Conservation (phyloP, 2,888 invertebrate genomes). For the Agriopis aurantiaria region DNA sequence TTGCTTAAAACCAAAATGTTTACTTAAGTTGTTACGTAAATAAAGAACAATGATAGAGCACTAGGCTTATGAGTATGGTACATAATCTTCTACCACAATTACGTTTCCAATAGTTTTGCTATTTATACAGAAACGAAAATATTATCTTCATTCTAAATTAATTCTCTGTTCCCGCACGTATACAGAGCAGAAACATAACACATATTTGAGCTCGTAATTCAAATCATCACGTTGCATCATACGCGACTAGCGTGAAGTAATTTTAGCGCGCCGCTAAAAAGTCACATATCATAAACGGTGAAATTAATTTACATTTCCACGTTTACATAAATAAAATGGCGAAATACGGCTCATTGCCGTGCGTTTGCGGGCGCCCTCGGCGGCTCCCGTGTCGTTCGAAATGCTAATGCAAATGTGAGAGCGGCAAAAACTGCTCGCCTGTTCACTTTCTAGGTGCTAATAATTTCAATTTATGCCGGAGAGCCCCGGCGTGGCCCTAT, state of each 20-base stretch:
- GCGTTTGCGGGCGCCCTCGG: slow-evolving; percentile 55
- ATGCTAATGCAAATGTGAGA: slow-evolving; percentile 71
- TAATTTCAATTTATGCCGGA: slow-evolving; percentile 63
- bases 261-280: slow-evolving; percentile 64
- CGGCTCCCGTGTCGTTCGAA: slow-evolving; percentile 56
- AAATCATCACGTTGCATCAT: slow-evolving; percentile 47
- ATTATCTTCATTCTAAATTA: slow-evolving; percentile 24
- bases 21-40: too few relatives aligned
- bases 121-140: neutral
- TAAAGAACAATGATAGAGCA: too few relatives aligned
- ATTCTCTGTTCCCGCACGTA: slow-evolving; percentile 15
- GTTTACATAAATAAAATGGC: slow-evolving; percentile 74
- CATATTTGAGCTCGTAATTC: slow-evolving; percentile 30
- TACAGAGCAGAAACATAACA: slow-evolving; percentile 21
- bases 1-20: too few relatives aligned
- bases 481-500: slow-evolving; percentile 26
- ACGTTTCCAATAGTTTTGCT: too few relatives aligned
- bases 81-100: too few relatives aligned
- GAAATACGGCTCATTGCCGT: slow-evolving; percentile 59
- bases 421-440: slow-evolving; percentile 66
- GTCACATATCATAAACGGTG: slow-evolving; percentile 70
- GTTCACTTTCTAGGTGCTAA: slow-evolving; percentile 66
- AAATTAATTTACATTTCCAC: slow-evolving; percentile 79
- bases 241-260: slow-evolving; percentile 53
- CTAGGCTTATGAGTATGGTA: too few relatives aligned